Percentiles rank a stretch among this genome's conserved stretches.
Evolutionary conservation across 1,140 invertebrate species (phyloP).

Genomic region (Hycleus cichorii): DNA sequence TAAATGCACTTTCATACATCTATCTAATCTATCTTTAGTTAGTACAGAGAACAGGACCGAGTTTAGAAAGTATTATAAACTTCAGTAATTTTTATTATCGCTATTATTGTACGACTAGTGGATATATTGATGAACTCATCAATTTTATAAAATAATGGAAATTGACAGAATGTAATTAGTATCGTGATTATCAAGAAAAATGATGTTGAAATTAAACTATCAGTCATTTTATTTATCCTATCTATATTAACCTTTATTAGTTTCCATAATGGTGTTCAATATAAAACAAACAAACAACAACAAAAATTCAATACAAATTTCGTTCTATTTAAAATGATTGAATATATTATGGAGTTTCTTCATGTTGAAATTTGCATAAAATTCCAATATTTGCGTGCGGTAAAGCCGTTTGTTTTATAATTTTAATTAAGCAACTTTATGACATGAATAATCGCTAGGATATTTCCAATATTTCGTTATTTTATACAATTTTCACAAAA

Average conservation of each 20-base stretch:
- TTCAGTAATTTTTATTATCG: too few relatives aligned
- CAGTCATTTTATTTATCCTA: conserved; percentile 14
- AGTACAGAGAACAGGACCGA: too few relatives aligned
- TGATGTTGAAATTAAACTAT: not conserved
- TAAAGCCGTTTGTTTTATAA: conserved; percentile 21
- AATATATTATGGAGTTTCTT: conserved; percentile 9
- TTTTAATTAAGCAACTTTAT: conserved; percentile 24
- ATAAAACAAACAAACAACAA: too few relatives aligned
- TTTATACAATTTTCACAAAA: too few relatives aligned
- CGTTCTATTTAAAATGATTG: conserved; percentile 19
- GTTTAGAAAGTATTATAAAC: too few relatives aligned
- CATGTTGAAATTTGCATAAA: conserved; percentile 17
- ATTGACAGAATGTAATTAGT: conserved; percentile 9
- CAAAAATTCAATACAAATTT: too few relatives aligned
- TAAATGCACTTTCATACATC: conserved; percentile 14
- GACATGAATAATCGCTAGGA: conserved; percentile 17
- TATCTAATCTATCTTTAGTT: not conserved
- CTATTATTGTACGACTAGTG: too few relatives aligned
- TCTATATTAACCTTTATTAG: too few relatives aligned
- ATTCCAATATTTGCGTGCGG: conserved; percentile 23
- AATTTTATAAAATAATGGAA: conserved; percentile 5
- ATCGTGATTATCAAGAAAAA: not conserved
- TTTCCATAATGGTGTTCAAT: too few relatives aligned
- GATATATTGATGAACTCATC: conserved; percentile 4
- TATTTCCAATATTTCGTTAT: not conserved